Evolutionary conservation across 2,113 vertebrate species (phyloP).

Genomic region (Heterotis niloticus): DNA sequence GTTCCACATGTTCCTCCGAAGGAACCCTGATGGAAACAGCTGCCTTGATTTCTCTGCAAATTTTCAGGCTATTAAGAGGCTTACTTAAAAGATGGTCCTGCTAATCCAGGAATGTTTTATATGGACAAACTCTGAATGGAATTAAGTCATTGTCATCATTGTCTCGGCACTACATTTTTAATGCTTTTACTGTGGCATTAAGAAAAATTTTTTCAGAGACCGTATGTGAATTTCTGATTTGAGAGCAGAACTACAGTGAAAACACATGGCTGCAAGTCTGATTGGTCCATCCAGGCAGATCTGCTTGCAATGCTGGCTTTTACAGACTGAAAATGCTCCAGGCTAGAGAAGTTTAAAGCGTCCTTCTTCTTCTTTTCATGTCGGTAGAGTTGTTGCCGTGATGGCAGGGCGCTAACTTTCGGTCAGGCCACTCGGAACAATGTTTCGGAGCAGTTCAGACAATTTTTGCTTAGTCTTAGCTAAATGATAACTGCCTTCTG

Average conservation of each 20-base stretch:
- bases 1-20: slow-evolving; percentile 60
- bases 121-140: background rate
- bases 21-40: slow-evolving; percentile 62
- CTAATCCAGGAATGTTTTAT: background rate
- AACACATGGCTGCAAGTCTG: background rate
- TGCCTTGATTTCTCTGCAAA: slow-evolving; percentile 52
- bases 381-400: background rate
- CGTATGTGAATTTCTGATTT: background rate
- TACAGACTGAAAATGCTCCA: background rate
- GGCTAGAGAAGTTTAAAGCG: background rate
- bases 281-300: background rate
- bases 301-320: slow-evolving; percentile 1
- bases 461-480: background rate
- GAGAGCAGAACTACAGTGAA: background rate
- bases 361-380: background rate
- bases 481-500: background rate
- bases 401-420: background rate
- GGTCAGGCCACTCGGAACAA: background rate
- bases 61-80: slow-evolving; percentile 9
- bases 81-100: slow-evolving; percentile 3
- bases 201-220: background rate
- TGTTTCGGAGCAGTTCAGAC: background rate
- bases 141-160: slow-evolving; percentile 8
- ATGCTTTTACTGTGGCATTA: background rate
- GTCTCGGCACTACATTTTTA: background rate